Evolutionary conservation across 2,113 vertebrate genomes (phyloP).

Genomic region (Athene noctua): DNA sequence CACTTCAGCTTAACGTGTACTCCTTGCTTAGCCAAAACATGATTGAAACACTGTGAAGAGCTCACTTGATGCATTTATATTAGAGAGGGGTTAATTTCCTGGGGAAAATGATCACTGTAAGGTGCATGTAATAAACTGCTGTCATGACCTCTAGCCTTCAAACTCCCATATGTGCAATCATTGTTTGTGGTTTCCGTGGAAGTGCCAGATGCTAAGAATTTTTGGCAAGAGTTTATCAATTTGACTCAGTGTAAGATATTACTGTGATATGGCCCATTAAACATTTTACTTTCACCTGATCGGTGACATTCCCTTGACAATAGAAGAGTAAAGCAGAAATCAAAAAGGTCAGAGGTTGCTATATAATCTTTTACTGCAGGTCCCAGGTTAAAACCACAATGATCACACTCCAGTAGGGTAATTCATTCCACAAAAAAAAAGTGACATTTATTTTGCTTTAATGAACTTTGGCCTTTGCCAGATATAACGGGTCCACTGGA

Average conservation of each 20-base stretch:
- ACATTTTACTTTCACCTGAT: constrained; percentile 54
- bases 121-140: constrained; percentile 72
- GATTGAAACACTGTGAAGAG: not conserved
- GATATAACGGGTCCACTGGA: not conserved
- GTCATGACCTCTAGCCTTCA: constrained; percentile 63
- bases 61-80: constrained; percentile 28
- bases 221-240: constrained; percentile 63
- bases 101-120: constrained; percentile 59
- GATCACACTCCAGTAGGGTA: constrained; percentile 61
- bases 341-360: constrained; percentile 73
- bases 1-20: not conserved
- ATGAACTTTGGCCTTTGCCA: constrained; percentile 63
- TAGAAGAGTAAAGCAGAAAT: constrained; percentile 55
- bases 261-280: constrained; percentile 52
- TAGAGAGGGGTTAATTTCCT: constrained; percentile 45
- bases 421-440: constrained; percentile 42
- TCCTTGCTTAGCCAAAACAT: constrained; percentile 38
- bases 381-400: constrained; percentile 72
- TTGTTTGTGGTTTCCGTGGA: constrained; percentile 34
- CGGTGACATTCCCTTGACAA: constrained; percentile 47
- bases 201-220: constrained; percentile 61
- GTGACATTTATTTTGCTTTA: constrained; percentile 65
- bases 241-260: constrained; percentile 44
- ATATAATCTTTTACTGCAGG: constrained; percentile 65
- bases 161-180: constrained; percentile 62